Evolutionary conservation across 1,140 invertebrate species (phyloP), one percentile per base, ranked within the genome.

Genomic region (Zaprionus lachaisei): DNA sequence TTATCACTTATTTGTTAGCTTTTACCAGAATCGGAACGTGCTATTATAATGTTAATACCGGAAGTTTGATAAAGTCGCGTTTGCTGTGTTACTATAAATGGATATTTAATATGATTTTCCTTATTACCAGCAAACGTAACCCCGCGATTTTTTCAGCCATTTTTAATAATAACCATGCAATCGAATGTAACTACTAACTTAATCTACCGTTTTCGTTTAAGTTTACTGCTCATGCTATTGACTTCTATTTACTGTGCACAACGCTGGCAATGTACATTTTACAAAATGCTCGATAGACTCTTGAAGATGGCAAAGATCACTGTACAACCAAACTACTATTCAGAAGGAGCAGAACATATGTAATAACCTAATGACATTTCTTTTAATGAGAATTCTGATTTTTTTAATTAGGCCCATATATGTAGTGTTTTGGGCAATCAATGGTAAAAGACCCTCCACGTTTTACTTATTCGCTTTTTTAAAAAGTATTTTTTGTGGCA

Each of bases 221-320:
- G 14, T 0, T 1, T 68, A 34, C 4, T 63, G 5, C 14, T 51
- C 0, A 5, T 57, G 2, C 4, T 38, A 14, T 0, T 47, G 2
- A 17, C 6, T 0, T 58, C 41, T n/a, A 49, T 71, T 1, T 47
- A 26, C 12, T 73, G 54, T 20, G 37, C 24, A 2, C 54, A 61
- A 7, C 51, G 47, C 0, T 64, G 63, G 54, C 72, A 83, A 15
- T 12, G 55, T 2, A 62, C 15, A 11, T 77, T 83, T 9, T 67
- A 26, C 12, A 11, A 14, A 1, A 37, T 65, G 28, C 3, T 69
- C 7, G 4, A 22, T 0, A 47, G 60, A n/a, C 34, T 83, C 0
- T 22, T 55, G n/a, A 34, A 51, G 9, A 7, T 83, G 1, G 60
- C 69, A 9, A 15, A 44, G 12, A 14, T 37, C 7, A 22, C 4